Evolutionary conservation across 2,888 invertebrate species (phyloP).

Genomic region (Xylota segnis): DNA sequence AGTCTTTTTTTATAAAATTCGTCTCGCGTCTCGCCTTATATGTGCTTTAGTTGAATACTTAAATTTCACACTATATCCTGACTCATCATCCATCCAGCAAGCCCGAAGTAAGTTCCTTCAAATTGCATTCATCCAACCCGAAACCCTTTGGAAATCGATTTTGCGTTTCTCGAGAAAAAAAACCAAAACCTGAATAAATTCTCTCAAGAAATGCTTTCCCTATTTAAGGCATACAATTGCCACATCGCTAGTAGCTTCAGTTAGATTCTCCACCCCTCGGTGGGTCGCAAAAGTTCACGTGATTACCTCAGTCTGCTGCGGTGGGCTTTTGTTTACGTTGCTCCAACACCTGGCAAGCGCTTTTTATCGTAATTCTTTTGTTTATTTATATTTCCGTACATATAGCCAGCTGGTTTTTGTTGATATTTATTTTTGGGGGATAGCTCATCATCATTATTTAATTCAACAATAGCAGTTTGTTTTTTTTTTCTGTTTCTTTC

Average conservation of each 20-base stretch:
- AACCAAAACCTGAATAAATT: slow-evolving; percentile 23
- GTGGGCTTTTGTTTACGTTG: slow-evolving; percentile 52
- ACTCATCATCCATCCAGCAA: not conserved
- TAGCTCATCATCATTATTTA: slow-evolving; percentile 11
- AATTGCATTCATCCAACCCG: not conserved
- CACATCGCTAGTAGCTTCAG: slow-evolving; percentile 46
- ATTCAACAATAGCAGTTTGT: not conserved
- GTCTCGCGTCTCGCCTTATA: slow-evolving; percentile 1
- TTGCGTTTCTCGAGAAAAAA: slow-evolving; percentile 10
- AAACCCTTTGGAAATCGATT: slow-evolving; percentile 26
- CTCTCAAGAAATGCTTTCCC: slow-evolving; percentile 35
- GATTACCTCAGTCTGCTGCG: not conserved
- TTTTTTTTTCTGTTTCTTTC: too few species aligned
- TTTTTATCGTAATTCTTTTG: slow-evolving; percentile 19
- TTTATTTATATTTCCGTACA: slow-evolving; percentile 55
- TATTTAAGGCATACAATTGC: slow-evolving; percentile 44
- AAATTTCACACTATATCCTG: not conserved
- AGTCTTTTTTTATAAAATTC: not conserved
- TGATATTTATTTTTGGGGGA: slow-evolving; percentile 38
- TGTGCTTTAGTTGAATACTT: not conserved
- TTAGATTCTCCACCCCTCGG: not conserved
- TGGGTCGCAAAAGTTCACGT: not conserved
- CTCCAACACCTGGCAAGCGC: not conserved
- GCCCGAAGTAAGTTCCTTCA: slow-evolving; percentile 21
- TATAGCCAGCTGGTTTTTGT: slow-evolving; percentile 55